Percentiles rank a stretch among this genome's conserved stretches.
Conservation (phyloP, 2,888 invertebrate genomes). For the Cataglyphis albicans region DNA sequence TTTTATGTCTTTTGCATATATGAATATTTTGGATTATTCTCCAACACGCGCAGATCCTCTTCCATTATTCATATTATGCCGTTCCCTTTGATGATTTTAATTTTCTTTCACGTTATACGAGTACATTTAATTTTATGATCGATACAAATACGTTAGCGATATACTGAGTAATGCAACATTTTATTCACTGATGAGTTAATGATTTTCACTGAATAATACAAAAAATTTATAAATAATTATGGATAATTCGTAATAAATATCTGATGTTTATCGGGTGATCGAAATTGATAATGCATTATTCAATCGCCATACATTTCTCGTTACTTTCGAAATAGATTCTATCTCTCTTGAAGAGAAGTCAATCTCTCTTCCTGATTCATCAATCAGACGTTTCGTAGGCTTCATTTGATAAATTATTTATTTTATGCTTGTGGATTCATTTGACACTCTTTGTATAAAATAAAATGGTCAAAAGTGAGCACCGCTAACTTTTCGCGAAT, state of each 20-base stretch:
- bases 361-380: slow-evolving; percentile 47
- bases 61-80: not conserved
- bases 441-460: slow-evolving; percentile 34
- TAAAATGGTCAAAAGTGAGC: slow-evolving; percentile 41
- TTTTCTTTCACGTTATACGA: not conserved
- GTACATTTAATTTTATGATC: slow-evolving; percentile 10
- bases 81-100: slow-evolving; percentile 7
- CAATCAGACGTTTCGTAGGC: slow-evolving; percentile 8
- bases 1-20: not conserved
- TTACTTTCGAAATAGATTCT: slow-evolving; percentile 37
- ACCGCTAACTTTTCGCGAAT: slow-evolving; percentile 35
- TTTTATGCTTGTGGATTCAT: slow-evolving; percentile 36
- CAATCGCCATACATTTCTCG: slow-evolving; percentile 16
- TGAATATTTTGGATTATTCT: not conserved
- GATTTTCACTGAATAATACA: slow-evolving; percentile 19
- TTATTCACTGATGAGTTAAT: slow-evolving; percentile 22
- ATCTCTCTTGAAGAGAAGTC: slow-evolving; percentile 24
- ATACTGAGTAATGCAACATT: slow-evolving; percentile 10
- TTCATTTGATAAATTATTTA: slow-evolving; percentile 34
- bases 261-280: slow-evolving; percentile 38
- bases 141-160: slow-evolving; percentile 14
- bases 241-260: slow-evolving; percentile 14
- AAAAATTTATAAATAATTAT: slow-evolving; percentile 21
- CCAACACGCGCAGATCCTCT: not conserved
- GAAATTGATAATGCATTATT: slow-evolving; percentile 47